These are phyloP conservation scores for Oenanthe melanoleuca DNA, from an alignment of 2,113 vertebrate species.

Conservation along the genomic window DNA sequence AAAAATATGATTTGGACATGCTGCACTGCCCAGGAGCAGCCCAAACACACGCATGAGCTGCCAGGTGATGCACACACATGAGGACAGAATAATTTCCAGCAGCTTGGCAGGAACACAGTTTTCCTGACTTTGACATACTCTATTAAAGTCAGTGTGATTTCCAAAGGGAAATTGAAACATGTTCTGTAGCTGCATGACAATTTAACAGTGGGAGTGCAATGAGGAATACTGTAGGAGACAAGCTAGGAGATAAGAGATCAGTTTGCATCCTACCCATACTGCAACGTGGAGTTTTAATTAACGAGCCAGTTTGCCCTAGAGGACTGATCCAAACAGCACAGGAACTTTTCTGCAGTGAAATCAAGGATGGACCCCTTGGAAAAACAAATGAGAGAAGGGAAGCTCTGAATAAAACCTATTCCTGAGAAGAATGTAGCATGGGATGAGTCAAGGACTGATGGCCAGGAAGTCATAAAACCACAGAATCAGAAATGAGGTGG, in stretches of 20 bases:
- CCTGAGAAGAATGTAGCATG: background rate
- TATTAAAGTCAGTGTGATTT: background rate
- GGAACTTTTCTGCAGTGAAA: background rate
- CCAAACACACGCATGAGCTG: rapidly evolving
- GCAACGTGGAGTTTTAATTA: background rate
- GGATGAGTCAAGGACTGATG: background rate
- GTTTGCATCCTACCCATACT: background rate
- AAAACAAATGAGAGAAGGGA: background rate
- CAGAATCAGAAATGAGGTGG: background rate
- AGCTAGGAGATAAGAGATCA: background rate
- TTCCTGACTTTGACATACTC: background rate
- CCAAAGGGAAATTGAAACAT: background rate
- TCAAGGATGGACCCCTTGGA: background rate
- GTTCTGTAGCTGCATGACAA: background rate
- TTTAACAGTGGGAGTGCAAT: background rate
- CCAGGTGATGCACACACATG: background rate
- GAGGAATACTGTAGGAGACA: background rate
- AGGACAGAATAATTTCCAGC: background rate
- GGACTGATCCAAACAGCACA: background rate
- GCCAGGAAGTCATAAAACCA: background rate
- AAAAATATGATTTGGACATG: background rate
- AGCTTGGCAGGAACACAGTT: background rate
- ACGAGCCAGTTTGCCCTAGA: background rate
- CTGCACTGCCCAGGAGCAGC: background rate
- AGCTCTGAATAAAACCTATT: background rate